Percentiles rank a stretch among this genome's conserved stretches.
These are phyloP conservation scores for Ellobius talpinus DNA, from an alignment of 2,113 vertebrate genomes.

Conservation along the genomic window DNA sequence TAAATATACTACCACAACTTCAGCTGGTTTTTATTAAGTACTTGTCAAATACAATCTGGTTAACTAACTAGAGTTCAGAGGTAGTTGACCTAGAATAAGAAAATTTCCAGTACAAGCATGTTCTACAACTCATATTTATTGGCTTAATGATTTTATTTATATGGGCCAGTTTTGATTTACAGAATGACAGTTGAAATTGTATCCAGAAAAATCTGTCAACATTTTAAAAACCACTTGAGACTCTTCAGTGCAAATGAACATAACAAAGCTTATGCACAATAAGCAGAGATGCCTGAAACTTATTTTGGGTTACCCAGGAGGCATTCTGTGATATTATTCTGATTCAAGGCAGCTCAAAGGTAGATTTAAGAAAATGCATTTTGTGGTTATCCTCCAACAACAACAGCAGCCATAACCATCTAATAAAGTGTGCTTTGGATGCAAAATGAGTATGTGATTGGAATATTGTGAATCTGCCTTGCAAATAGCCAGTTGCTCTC, in stretches of 20 bases:
- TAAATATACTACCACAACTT: constrained; percentile 33
- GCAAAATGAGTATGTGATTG: constrained; percentile 58
- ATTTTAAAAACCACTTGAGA: constrained; percentile 43
- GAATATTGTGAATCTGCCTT: constrained; percentile 59
- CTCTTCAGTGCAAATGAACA: constrained; percentile 48
- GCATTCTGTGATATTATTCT: constrained; percentile 45
- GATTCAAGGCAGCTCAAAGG: constrained; percentile 30
- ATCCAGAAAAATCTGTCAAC: constrained; percentile 50
- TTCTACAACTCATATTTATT: constrained; percentile 49
- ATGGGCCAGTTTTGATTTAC: constrained; percentile 41
- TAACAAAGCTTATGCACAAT: constrained; percentile 15
- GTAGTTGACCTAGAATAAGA: constrained; percentile 8
- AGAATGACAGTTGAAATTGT: constrained; percentile 44
- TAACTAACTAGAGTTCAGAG: constrained; percentile 3
- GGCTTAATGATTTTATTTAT: constrained; percentile 37
- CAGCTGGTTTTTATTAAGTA: background rate
- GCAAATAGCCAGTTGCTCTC: constrained; percentile 57
- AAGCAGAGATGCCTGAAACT: constrained; percentile 35
- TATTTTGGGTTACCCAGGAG: constrained; percentile 40
- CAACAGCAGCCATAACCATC: constrained; percentile 25
- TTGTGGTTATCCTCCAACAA: constrained; percentile 39
- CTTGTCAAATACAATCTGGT: constrained; percentile 32
- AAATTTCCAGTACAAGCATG: constrained; percentile 5
- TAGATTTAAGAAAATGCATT: constrained; percentile 54
- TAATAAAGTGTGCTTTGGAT: constrained; percentile 46